Evolutionary conservation across 2,888 invertebrate species (phyloP).

Genomic region (Nezara viridula): DNA sequence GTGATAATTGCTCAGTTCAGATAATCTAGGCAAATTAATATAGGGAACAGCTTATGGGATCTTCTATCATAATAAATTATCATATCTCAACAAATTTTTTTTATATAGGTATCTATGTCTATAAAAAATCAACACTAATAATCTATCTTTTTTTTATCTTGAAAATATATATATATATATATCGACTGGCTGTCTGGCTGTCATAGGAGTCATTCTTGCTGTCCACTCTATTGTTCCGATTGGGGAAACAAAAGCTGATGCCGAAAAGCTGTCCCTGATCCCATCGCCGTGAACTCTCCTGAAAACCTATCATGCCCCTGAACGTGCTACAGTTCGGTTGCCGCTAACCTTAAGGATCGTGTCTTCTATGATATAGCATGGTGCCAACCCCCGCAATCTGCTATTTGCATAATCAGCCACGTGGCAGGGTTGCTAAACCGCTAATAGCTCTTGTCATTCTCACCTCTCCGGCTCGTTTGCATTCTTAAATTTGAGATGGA

Average conservation of each 20-base stretch:
- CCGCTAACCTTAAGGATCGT: conserved; percentile 47
- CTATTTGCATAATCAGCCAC: conserved; percentile 51
- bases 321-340: conserved; percentile 50
- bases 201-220: not conserved
- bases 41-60: not conserved
- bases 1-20: not conserved
- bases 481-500: not conserved
- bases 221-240: not conserved
- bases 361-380: conserved; percentile 45
- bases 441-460: not conserved
- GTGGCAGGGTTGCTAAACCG: conserved; percentile 49
- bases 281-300: conserved; percentile 21
- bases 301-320: conserved; percentile 51
- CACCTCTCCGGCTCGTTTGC: not conserved
- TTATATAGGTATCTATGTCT: no score
- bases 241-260: not conserved
- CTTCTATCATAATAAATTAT: not conserved
- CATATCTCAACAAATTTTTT: not conserved
- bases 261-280: conserved; percentile 49
- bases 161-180: no score
- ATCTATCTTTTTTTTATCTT: no score
- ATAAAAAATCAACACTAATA: no score
- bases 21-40: not conserved
- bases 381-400: conserved; percentile 20
- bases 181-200: no score